Evolutionary conservation across 2,113 vertebrate species (phyloP).

Genomic region (Arvicanthis niloticus): DNA sequence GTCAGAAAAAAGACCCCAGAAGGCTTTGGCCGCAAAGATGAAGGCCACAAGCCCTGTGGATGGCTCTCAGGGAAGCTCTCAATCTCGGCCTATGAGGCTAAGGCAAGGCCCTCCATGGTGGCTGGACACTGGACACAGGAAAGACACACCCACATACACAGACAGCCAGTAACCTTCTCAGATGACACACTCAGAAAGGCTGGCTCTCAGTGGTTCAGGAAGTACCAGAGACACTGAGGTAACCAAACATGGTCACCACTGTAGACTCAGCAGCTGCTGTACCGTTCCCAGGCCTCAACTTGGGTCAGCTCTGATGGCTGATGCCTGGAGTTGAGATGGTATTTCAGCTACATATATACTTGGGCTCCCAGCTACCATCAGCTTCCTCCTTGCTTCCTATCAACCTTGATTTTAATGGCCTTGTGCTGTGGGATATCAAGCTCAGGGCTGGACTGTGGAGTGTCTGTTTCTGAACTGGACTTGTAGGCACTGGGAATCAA

Average conservation of each 20-base stretch:
- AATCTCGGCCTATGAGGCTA: background rate
- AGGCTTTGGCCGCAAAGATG: background rate
- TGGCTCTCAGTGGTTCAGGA: background rate
- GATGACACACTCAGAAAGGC: background rate
- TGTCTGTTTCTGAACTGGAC: background rate
- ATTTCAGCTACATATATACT: background rate
- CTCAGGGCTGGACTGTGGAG: background rate
- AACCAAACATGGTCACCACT: background rate
- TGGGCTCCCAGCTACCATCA: background rate
- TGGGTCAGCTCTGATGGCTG: background rate
- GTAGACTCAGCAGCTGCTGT: background rate
- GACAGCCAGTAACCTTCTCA: background rate
- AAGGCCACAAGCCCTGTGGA: background rate
- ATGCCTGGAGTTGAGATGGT: background rate
- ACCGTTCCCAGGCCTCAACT: too few species aligned
- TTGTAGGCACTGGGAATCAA: background rate
- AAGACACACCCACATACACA: background rate
- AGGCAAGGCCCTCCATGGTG: background rate
- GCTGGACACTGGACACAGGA: background rate
- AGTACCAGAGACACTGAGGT: background rate
- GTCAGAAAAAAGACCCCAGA: background rate
- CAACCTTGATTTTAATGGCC: background rate
- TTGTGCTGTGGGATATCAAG: fast-evolving
- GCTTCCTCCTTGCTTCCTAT: background rate
- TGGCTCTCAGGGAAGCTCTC: background rate